A percentile compares a stretch with the other conserved stretches of the same genome.
Evolutionary conservation across 2,888 invertebrate genomes (phyloP).

Genomic region (Tetrapedia diversipes): DNA sequence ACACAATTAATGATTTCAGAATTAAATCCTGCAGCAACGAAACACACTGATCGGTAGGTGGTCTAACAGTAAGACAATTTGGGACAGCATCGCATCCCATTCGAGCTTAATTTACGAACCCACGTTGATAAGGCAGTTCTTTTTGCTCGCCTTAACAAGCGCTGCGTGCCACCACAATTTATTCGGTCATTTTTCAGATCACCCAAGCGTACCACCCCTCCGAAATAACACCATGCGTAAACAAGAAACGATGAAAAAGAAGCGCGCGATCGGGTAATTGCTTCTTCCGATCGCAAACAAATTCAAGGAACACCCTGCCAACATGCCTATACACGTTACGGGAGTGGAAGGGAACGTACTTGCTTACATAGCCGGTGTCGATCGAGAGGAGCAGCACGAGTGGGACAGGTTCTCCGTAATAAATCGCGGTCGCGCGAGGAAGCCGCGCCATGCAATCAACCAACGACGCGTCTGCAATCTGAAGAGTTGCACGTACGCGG

Average conservation of each 20-base stretch:
- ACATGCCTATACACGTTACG: too few species aligned
- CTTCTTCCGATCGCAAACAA: slow-evolving; percentile 12
- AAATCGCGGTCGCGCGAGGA: slow-evolving; percentile 73
- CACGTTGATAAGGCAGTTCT: neutral
- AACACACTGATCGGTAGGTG: too few species aligned
- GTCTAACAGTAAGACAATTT: too few species aligned
- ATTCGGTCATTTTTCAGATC: neutral
- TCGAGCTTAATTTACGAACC: neutral
- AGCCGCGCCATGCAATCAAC: slow-evolving; percentile 74
- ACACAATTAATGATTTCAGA: too few species aligned
- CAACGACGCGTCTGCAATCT: slow-evolving; percentile 71
- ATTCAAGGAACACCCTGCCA: slow-evolving; percentile 4
- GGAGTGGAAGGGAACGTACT: neutral
- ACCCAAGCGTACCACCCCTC: too few species aligned
- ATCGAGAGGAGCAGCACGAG: slow-evolving; percentile 30
- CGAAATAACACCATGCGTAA: neutral
- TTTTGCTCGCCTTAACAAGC: neutral
- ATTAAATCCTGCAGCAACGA: too few species aligned
- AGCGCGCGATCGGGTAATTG: neutral
- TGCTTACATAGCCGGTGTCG: slow-evolving; percentile 21
- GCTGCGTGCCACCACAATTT: neutral
- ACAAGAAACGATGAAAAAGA: neutral
- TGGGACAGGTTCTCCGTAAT: slow-evolving; percentile 64
- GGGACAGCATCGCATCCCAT: too few species aligned
- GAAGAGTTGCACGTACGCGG: slow-evolving; percentile 56